Evolutionary conservation across 2,113 vertebrate genomes (phyloP).

Genomic region (Cichladusa arquata): DNA sequence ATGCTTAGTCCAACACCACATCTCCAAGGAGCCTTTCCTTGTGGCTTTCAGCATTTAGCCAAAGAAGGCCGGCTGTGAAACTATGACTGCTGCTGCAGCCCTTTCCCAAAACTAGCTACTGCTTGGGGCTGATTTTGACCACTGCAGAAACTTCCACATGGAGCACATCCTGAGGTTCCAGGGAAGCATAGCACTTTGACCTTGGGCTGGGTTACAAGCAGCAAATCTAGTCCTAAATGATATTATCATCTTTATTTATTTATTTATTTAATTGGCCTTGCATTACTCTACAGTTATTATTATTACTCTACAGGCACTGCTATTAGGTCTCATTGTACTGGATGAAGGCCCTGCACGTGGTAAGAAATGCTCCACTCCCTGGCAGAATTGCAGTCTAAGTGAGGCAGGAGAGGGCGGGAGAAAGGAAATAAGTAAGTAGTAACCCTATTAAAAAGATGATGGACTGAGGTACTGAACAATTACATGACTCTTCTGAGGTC

Average conservation of each 20-base stretch:
- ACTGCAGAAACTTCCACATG: background rate
- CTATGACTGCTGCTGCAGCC: background rate
- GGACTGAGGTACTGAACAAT: conserved; percentile 42
- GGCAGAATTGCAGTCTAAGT: conserved; percentile 35
- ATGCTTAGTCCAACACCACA: fast-evolving
- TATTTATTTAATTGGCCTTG: conserved; percentile 50
- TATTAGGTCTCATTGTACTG: conserved; percentile 19
- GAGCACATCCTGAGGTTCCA: fast-evolving
- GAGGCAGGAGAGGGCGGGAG: conserved; percentile 36
- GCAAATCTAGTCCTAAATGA: background rate
- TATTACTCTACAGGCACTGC: conserved; percentile 13
- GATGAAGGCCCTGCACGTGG: conserved; percentile 34
- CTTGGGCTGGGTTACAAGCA: background rate
- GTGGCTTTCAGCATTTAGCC: background rate
- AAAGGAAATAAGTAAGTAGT: conserved; percentile 56
- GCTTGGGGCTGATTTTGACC: background rate
- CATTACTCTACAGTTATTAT: conserved; percentile 16
- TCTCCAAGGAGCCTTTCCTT: background rate
- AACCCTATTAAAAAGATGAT: conserved; percentile 54
- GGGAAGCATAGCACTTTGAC: background rate
- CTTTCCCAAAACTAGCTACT: background rate
- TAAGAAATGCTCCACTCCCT: conserved; percentile 28
- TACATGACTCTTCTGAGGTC: conserved; percentile 51
- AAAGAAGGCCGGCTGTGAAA: fast-evolving
- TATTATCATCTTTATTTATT: conserved; percentile 21